These are phyloP conservation scores for Nothocercus julius DNA, from an alignment of 2,113 vertebrate genomes.

Conservation along the genomic window DNA sequence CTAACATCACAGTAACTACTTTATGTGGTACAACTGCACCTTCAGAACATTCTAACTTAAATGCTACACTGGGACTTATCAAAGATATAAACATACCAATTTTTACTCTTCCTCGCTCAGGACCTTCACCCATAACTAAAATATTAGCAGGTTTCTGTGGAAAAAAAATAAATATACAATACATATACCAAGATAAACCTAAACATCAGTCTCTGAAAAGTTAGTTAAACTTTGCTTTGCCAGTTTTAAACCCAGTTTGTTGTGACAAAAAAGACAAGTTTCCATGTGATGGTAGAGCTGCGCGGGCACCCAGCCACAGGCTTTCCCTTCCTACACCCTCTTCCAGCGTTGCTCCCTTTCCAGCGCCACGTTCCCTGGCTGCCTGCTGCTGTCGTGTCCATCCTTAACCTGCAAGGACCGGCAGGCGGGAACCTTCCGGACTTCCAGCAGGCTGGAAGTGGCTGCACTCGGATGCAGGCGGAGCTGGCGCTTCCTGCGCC, in stretches of 20 bases:
- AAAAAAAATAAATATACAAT: conserved; percentile 83
- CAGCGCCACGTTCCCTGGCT: background rate
- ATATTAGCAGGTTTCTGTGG: conserved; percentile 99
- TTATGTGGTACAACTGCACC: conserved; percentile 62
- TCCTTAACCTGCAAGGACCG: background rate
- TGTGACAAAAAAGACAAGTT: conserved; percentile 58
- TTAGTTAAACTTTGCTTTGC: conserved; percentile 69
- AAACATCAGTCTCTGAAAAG: conserved; percentile 73
- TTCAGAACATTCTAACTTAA: conserved; percentile 75
- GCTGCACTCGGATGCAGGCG: background rate
- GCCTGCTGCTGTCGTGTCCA: background rate
- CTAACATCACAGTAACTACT: conserved; percentile 65
- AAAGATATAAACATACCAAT: conserved; percentile 91
- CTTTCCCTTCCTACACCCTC: conserved; percentile 13
- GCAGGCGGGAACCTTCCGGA: fast-evolving
- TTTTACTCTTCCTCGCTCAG: conserved; percentile 99
- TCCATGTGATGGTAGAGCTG: conserved; percentile 12
- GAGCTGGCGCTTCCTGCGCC: background rate
- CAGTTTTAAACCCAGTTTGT: conserved; percentile 70
- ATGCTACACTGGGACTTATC: conserved; percentile 80
- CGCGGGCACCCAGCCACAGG: conserved; percentile 23
- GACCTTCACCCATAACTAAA: conserved; percentile 99
- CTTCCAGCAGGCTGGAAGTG: background rate
- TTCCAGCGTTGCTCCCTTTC: fast-evolving
- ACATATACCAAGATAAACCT: conserved; percentile 76